phyloP scores from a whole-genome alignment of 2,113 vertebrate genomes.

The Sylvietta virens region DNA sequence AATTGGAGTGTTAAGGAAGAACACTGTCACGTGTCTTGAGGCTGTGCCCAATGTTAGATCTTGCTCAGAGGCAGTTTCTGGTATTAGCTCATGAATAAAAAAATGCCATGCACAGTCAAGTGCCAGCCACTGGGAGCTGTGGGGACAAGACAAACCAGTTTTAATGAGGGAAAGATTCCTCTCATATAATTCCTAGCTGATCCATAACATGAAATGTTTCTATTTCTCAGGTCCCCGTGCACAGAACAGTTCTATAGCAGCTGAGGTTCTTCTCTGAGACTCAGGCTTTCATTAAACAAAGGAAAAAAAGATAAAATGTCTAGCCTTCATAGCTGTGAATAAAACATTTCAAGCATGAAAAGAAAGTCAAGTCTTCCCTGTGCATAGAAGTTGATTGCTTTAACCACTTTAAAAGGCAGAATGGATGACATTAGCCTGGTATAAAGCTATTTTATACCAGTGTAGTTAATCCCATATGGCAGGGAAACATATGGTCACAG shows the following conservation, averaged over 20 bases:
- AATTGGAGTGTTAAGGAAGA: background rate
- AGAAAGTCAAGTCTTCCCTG: slow-evolving; percentile 10
- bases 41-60: background rate
- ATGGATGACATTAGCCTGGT: background rate
- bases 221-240: background rate
- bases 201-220: background rate
- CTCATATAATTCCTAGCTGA: background rate
- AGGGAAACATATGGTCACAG: background rate
- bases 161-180: background rate
- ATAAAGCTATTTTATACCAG: background rate
- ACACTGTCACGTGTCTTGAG: background rate
- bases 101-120: background rate
- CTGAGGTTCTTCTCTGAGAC: background rate
- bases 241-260: background rate
- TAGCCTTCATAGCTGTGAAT: background rate
- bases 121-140: background rate
- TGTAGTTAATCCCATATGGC: background rate
- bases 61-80: background rate
- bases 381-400: background rate
- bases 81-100: background rate
- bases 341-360: slow-evolving; percentile 34
- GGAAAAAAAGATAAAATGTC: background rate
- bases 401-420: background rate
- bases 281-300: background rate
- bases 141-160: background rate